These are phyloP conservation scores for Phrynosoma platyrhinos DNA, from an alignment of 2,113 vertebrate genomes.

Conservation along the genomic window DNA sequence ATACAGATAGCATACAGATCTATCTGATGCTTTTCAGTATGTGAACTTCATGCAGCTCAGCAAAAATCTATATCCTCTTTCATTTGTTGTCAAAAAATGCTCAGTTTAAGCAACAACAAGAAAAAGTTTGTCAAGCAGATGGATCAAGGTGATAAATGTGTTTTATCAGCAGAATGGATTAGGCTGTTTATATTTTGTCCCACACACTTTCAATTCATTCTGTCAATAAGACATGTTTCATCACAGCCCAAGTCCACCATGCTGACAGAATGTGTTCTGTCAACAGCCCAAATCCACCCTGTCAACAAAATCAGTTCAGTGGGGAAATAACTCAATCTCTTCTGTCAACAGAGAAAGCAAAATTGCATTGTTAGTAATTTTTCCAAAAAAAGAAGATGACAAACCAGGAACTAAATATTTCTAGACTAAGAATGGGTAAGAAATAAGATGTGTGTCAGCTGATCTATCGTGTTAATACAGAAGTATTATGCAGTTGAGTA, in stretches of 20 bases:
- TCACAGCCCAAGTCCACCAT: slow-evolving; percentile 48
- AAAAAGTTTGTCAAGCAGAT: slow-evolving; percentile 53
- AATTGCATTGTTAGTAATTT: slow-evolving; percentile 30
- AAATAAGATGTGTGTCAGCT: background rate
- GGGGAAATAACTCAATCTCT: slow-evolving; percentile 66
- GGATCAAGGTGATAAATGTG: slow-evolving; percentile 55
- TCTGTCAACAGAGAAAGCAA: slow-evolving; percentile 62
- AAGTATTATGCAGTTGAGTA: background rate
- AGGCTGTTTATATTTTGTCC: slow-evolving; percentile 70
- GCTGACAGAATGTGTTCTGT: slow-evolving; percentile 51
- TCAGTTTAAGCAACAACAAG: slow-evolving; percentile 40
- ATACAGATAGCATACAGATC: rapidly evolving
- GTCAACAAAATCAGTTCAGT: slow-evolving; percentile 61
- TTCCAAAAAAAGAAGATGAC: slow-evolving; percentile 23
- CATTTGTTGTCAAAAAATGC: background rate
- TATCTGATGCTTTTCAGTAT: background rate
- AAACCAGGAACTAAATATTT: background rate
- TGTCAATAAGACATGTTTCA: slow-evolving; percentile 63
- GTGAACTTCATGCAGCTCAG: background rate
- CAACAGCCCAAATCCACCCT: slow-evolving; percentile 66
- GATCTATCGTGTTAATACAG: background rate
- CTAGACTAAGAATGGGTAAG: background rate
- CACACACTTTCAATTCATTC: slow-evolving; percentile 49
- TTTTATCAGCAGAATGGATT: slow-evolving; percentile 66
- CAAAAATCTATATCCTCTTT: slow-evolving; percentile 32